Conservation (phyloP, 1,140 invertebrate species). For the Eupristina koningsbergeri region DNA sequence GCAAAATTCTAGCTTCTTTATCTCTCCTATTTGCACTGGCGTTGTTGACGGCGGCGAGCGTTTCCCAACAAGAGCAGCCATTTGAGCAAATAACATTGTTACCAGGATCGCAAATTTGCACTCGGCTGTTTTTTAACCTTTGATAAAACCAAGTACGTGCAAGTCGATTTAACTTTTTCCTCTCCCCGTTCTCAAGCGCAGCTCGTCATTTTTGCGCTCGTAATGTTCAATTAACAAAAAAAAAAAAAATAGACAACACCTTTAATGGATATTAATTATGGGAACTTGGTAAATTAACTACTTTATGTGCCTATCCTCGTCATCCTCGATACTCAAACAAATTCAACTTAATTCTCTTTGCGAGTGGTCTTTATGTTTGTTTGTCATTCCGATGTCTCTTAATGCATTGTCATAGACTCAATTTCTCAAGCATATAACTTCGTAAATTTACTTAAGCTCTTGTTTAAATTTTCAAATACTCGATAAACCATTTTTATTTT, state of each 20-base stretch:
- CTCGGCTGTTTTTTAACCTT: background rate
- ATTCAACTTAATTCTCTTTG: background rate
- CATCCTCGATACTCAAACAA: background rate
- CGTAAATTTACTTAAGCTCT: background rate
- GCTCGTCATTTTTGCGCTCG: background rate
- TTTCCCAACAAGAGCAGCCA: background rate
- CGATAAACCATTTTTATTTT: background rate
- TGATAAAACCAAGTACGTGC: background rate
- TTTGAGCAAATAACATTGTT: slow-evolving; percentile 3
- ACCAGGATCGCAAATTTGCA: background rate
- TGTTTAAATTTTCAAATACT: background rate
- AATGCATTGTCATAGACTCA: background rate
- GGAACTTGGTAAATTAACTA: background rate
- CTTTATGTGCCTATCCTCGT: too few relatives aligned
- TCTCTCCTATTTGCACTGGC: background rate
- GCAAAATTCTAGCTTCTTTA: too few relatives aligned
- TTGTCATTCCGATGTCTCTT: background rate
- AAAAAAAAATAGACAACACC: too few relatives aligned
- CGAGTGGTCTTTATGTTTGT: background rate
- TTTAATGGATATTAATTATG: background rate
- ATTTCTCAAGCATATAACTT: background rate
- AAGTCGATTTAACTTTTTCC: background rate
- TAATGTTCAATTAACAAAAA: background rate
- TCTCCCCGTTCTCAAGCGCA: background rate
- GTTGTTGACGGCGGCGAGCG: background rate